These are phyloP conservation scores for Crocidura indochinensis DNA, from an alignment of 2,797 vertebrate species.

Conservation along the genomic window DNA sequence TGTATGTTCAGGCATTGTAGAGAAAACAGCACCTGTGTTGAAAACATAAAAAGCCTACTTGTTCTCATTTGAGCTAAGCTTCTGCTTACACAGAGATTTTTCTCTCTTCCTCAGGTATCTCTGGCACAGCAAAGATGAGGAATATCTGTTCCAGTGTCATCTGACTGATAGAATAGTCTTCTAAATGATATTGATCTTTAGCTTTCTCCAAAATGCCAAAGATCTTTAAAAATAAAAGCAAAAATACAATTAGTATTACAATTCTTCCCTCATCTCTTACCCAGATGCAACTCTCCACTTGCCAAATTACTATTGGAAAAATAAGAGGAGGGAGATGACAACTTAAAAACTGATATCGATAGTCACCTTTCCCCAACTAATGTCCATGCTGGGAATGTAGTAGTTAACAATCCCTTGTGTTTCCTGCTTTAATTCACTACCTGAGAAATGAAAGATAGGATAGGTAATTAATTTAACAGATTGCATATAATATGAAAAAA, in stretches of 20 bases:
- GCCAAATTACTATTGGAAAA: neutral
- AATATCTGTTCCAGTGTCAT: conserved; percentile 78
- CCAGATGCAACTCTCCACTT: neutral
- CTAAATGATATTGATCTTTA: conserved; percentile 70
- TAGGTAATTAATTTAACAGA: neutral
- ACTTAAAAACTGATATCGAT: neutral
- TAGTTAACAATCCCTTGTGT: conserved; percentile 34
- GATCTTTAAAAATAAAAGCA: conserved; percentile 63
- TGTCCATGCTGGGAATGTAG: conserved; percentile 49
- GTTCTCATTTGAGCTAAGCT: neutral
- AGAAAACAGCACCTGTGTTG: neutral
- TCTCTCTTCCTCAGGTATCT: neutral
- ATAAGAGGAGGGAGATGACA: neutral
- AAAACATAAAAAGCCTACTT: neutral
- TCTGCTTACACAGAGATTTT: no score
- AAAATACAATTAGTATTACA: conserved; percentile 20
- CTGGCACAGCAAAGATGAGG: conserved; percentile 47
- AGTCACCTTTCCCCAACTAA: conserved; percentile 57
- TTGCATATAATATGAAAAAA: neutral
- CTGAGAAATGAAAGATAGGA: conserved; percentile 42
- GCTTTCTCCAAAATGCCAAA: conserved; percentile 76
- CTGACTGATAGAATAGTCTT: conserved; percentile 79
- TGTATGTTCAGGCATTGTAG: neutral
- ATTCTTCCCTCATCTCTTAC: neutral
- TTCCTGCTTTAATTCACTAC: conserved; percentile 48